Percentiles rank a stretch among this genome's conserved stretches.
Conservation (phyloP, 2,797 vertebrate genomes). For the Platalea minor region DNA sequence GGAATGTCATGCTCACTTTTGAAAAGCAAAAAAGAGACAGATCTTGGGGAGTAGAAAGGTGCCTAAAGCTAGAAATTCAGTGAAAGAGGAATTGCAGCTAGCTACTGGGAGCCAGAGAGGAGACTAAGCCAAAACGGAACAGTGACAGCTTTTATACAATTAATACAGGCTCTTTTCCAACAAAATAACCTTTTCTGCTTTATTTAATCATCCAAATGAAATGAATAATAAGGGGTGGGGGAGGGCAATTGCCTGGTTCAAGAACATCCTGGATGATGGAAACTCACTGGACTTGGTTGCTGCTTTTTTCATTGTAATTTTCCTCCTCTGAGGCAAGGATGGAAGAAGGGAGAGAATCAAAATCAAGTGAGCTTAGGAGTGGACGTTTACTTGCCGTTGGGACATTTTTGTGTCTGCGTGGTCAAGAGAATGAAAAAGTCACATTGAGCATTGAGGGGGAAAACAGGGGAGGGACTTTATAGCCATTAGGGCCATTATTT, state of each 20-base stretch:
- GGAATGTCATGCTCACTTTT: neutral
- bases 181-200: conserved; percentile 55
- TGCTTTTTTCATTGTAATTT: neutral
- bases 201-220: conserved; percentile 50
- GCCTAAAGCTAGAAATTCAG: conserved; percentile 26
- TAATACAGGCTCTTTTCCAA: conserved; percentile 51
- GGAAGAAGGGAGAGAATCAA: neutral
- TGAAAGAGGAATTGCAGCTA: neutral
- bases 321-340: neutral
- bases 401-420: neutral
- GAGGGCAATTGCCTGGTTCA: conserved; percentile 2
- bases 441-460: neutral
- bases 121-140: conserved; percentile 50
- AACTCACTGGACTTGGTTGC: neutral
- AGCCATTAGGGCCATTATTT: conserved; percentile 24
- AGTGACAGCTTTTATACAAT: conserved; percentile 54
- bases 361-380: neutral
- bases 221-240: neutral
- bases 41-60: neutral
- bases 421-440: conserved; percentile 6
- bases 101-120: neutral
- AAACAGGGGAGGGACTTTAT: neutral
- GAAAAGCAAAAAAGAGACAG: neutral
- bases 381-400: neutral
- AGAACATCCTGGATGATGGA: conserved; percentile 19